phyloP scores from a whole-genome alignment of 1,140 invertebrate genomes.

The Hycleus phaleratus region DNA sequence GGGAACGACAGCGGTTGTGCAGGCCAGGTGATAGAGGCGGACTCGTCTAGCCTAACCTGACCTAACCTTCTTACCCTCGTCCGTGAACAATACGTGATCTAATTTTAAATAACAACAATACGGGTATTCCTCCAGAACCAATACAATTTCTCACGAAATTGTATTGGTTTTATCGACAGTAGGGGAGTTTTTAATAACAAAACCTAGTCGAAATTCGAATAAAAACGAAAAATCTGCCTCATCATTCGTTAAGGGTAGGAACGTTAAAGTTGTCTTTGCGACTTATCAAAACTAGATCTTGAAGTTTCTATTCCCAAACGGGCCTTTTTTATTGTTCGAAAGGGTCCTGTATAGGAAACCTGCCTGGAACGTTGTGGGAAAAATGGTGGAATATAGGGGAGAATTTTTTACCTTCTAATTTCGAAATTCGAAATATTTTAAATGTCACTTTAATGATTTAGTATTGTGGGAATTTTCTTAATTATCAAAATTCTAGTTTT shows the following conservation, averaged over 20 bases:
- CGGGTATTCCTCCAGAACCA: constrained; percentile 18
- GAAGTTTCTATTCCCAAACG: constrained; percentile 13
- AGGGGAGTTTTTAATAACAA: not conserved
- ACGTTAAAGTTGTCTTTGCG: no score
- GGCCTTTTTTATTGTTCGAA: constrained; percentile 14
- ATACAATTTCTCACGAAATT: constrained; percentile 21
- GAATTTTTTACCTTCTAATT: no score
- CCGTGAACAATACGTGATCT: constrained; percentile 30
- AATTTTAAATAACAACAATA: constrained; percentile 35
- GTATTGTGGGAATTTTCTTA: no score
- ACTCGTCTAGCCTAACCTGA: constrained; percentile 19
- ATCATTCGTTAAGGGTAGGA: no score
- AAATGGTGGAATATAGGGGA: not conserved
- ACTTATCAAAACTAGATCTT: constrained; percentile 18
- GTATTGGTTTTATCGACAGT: no score
- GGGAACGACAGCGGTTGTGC: not conserved
- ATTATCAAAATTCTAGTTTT: no score
- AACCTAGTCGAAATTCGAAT: no score
- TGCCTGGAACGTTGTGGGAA: constrained; percentile 10
- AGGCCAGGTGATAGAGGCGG: constrained; percentile 14
- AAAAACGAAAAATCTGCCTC: no score
- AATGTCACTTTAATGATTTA: no score
- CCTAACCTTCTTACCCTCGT: constrained; percentile 25
- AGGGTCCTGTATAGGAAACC: constrained; percentile 10
- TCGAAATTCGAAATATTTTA: no score